Percentiles rank a stretch among this genome's conserved stretches.
These are phyloP conservation scores for Atrina japonica DNA, from an alignment of 2,888 invertebrate species.

Conservation along the genomic window DNA sequence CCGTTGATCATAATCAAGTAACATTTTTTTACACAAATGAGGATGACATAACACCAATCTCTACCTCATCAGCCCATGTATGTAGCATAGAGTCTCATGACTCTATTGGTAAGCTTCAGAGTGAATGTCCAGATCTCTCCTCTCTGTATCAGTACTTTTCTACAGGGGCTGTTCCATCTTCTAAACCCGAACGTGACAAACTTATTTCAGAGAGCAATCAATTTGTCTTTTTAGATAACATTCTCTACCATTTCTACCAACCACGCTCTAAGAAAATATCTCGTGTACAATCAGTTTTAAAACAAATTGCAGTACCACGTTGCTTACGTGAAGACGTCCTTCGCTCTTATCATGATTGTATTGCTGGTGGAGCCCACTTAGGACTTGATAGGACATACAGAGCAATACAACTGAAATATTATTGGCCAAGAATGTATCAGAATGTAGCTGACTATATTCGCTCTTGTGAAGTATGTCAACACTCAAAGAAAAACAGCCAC, in stretches of 20 bases:
- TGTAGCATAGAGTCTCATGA: background rate
- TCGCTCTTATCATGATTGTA: no score
- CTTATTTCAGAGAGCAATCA: no score
- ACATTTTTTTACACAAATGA: conserved; percentile 16
- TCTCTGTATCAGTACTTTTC: background rate
- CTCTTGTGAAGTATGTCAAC: conserved; percentile 40
- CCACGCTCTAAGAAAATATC: no score
- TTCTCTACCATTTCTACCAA: conserved; percentile 20
- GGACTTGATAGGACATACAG: conserved; percentile 22
- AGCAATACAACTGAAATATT: conserved; percentile 33
- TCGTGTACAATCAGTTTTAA: conserved; percentile 14
- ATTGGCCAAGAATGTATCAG: conserved; percentile 37
- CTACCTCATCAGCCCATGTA: background rate
- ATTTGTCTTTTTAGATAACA: conserved; percentile 5
- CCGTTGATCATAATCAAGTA: conserved; percentile 13
- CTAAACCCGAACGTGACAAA: background rate
- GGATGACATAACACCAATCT: background rate
- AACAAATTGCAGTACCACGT: conserved; percentile 31
- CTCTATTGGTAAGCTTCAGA: background rate
- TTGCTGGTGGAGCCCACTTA: conserved; percentile 27
- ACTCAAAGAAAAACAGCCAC: conserved; percentile 25
- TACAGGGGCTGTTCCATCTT: background rate
- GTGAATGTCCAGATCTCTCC: conserved; percentile 9
- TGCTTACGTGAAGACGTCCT: no score
- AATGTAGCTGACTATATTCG: no score